phyloP scores from a whole-genome alignment of 2,797 vertebrate species.

The Hoplostethus mediterraneus region DNA sequence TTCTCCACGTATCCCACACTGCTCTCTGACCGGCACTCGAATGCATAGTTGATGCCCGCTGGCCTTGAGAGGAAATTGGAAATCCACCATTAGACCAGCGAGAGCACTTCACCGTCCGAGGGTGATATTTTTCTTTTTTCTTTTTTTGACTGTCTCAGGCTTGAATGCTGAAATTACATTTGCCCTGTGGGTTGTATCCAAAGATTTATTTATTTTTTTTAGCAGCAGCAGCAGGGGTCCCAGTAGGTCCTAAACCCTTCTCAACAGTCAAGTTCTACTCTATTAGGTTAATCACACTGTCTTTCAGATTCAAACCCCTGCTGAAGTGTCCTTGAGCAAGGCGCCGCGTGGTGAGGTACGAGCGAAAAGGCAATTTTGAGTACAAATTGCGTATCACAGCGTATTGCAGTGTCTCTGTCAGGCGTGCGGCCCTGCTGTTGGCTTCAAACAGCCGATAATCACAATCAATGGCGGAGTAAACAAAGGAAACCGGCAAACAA shows the following conservation, averaged over 20 bases:
- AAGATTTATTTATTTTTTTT: not conserved
- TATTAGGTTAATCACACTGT: conserved; percentile 11
- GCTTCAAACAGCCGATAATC: conserved; percentile 39
- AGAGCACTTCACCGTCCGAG: not conserved
- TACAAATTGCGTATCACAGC: conserved; percentile 20
- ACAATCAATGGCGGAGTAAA: conserved; percentile 57
- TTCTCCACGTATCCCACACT: not conserved
- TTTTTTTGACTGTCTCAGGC: conserved; percentile 18
- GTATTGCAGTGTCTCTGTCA: conserved; percentile 29
- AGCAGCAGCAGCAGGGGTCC: conserved; percentile 13
- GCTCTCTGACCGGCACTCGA: not conserved
- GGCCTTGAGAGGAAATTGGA: conserved; percentile 10
- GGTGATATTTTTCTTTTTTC: not conserved
- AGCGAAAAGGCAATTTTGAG: conserved; percentile 11
- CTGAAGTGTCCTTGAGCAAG: conserved; percentile 42
- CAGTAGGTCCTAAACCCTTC: conserved; percentile 39
- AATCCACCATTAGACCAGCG: not conserved
- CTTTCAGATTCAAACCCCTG: conserved; percentile 40
- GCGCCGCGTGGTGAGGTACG: not conserved
- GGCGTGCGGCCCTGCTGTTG: conserved; percentile 44
- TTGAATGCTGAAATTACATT: conserved; percentile 44
- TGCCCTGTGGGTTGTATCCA: conserved; percentile 37
- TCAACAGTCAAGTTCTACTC: conserved; percentile 16
- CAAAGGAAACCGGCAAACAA: conserved; percentile 57
- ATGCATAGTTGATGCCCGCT: not conserved